These are phyloP conservation scores for Nasonovia ribisnigri DNA, from an alignment of 2,888 invertebrate species.

Conservation along the genomic window DNA sequence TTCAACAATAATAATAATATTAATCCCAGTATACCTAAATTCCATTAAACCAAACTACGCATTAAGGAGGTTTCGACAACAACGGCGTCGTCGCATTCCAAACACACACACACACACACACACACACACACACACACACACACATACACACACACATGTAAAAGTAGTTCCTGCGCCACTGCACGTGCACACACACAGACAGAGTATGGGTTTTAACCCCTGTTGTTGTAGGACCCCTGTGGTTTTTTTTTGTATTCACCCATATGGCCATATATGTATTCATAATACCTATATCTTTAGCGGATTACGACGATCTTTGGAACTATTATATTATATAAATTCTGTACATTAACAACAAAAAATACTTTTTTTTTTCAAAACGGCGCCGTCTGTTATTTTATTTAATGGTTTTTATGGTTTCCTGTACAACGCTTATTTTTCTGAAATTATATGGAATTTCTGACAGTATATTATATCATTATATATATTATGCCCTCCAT, in stretches of 20 bases:
- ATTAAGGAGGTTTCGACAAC: neutral
- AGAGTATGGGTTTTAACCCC: neutral
- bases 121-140: too few relatives aligned
- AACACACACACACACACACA: too few relatives aligned
- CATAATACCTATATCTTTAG: neutral
- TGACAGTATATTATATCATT: too few relatives aligned
- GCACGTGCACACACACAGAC: neutral
- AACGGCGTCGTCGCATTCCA: neutral
- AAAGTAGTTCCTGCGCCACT: too few relatives aligned
- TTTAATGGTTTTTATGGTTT: neutral
- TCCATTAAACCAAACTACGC: neutral
- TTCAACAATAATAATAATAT: neutral
- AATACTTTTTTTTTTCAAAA: neutral
- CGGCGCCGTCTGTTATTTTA: neutral
- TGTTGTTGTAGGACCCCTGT: neutral
- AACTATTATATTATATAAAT: neutral
- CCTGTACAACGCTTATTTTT: neutral
- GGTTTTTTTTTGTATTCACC: neutral
- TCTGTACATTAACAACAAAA: neutral
- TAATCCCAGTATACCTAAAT: neutral
- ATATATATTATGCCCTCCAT: too few relatives aligned
- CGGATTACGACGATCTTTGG: neutral
- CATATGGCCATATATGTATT: neutral
- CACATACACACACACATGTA: too few relatives aligned
- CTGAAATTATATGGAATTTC: too few relatives aligned